A percentile compares a stretch with the other conserved stretches of the same genome.
phyloP scores from a whole-genome alignment of 2,113 vertebrate genomes.

The Zeus faber region DNA sequence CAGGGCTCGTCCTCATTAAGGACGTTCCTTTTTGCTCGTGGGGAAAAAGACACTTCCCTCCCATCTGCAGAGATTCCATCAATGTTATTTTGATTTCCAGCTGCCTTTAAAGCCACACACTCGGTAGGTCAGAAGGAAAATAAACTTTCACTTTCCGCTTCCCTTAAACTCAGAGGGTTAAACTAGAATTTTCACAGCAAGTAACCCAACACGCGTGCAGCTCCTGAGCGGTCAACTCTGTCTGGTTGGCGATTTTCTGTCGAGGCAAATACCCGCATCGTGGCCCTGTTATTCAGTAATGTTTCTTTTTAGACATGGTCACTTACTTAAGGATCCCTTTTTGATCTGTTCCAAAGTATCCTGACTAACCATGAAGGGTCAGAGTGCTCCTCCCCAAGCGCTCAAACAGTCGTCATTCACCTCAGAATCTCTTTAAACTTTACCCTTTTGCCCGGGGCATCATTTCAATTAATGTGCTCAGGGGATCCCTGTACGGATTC shows the following conservation, averaged over 20 bases:
- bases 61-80: neutral
- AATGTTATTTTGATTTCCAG: neutral
- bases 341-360: neutral
- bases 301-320: no score
- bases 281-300: no score
- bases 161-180: no score
- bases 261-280: neutral
- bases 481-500: conserved; percentile 22
- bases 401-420: conserved; percentile 17
- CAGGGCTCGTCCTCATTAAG: conserved; percentile 25
- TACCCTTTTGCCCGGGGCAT: conserved; percentile 22
- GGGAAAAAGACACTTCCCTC: conserved; percentile 10
- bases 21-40: conserved; percentile 14
- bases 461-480: conserved; percentile 38
- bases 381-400: conserved; percentile 5
- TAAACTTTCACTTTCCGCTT: no score
- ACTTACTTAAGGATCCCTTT: no score
- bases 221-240: no score
- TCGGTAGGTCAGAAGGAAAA: no score
- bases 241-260: neutral
- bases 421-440: conserved; percentile 29
- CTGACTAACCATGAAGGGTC: neutral
- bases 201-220: no score
- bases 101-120: no score
- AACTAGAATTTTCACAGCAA: no score